phyloP scores from a whole-genome alignment of 2,888 invertebrate genomes.

The Ophion ellenae region DNA sequence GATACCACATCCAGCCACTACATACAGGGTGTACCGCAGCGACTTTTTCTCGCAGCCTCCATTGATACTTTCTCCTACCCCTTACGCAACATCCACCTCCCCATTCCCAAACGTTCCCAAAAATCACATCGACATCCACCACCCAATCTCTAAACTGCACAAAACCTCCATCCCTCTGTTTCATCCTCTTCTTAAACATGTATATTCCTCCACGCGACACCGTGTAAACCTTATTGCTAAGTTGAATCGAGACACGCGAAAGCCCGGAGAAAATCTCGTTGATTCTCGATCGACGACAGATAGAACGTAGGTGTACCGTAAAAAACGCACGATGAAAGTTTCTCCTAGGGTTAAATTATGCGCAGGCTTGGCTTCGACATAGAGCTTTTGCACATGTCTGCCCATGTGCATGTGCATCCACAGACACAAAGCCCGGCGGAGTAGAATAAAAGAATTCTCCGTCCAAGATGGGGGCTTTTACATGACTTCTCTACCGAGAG shows the following conservation, averaged over 20 bases:
- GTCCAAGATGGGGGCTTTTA: slow-evolving; percentile 40
- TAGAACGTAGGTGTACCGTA: slow-evolving; percentile 46
- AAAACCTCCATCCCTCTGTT: neutral
- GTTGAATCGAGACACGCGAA: slow-evolving; percentile 5
- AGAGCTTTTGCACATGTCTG: neutral
- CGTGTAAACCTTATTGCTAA: neutral
- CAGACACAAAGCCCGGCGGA: slow-evolving; percentile 22
- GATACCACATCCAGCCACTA: slow-evolving; percentile 14
- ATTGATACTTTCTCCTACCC: neutral
- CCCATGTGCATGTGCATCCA: slow-evolving; percentile 10
- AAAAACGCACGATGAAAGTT: slow-evolving; percentile 52
- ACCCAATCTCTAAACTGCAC: neutral
- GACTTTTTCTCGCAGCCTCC: slow-evolving; percentile 37
- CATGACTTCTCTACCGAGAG: slow-evolving; percentile 48
- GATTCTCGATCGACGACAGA: slow-evolving; percentile 34
- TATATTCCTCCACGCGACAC: neutral
- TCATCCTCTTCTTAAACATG: neutral
- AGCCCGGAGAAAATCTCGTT: slow-evolving; percentile 30
- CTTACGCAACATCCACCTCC: neutral
- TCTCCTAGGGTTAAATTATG: slow-evolving; percentile 41
- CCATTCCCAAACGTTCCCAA: neutral
- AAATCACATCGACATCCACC: neutral
- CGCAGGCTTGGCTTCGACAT: slow-evolving; percentile 15
- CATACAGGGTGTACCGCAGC: slow-evolving; percentile 72
- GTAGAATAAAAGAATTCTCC: slow-evolving; percentile 42